Evolutionary conservation across 2,888 invertebrate genomes (phyloP).

Genomic region (Callimorpha dominula): DNA sequence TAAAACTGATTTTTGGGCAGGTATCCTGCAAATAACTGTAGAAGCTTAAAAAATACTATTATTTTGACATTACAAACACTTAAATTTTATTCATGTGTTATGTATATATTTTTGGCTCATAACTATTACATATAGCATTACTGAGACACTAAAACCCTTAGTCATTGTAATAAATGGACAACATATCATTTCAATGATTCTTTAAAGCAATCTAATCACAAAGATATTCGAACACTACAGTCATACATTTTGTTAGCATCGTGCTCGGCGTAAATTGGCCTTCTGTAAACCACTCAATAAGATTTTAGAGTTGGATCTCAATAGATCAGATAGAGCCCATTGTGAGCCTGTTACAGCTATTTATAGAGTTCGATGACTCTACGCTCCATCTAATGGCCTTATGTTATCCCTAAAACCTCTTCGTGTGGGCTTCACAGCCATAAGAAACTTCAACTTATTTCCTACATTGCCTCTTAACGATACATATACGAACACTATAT

Average conservation of each 20-base stretch:
- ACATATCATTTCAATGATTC: slow-evolving; percentile 8
- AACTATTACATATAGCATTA: background rate
- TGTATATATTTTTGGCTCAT: background rate
- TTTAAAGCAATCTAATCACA: slow-evolving; percentile 43
- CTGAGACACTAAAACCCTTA: background rate
- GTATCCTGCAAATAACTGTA: no score
- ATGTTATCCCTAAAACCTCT: slow-evolving; percentile 50
- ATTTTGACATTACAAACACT: no score
- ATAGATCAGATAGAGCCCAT: slow-evolving; percentile 71
- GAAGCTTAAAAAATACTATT: no score
- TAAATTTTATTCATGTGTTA: no score
- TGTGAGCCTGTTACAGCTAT: slow-evolving; percentile 67
- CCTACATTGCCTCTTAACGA: background rate
- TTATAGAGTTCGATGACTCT: slow-evolving; percentile 73
- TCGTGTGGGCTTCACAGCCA: slow-evolving; percentile 23
- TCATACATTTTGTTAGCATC: slow-evolving; percentile 49
- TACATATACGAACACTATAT: no score
- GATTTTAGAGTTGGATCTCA: slow-evolving; percentile 62
- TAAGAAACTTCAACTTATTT: background rate
- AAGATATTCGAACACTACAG: slow-evolving; percentile 47
- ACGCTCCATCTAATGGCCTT: slow-evolving; percentile 58
- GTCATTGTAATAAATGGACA: slow-evolving; percentile 19
- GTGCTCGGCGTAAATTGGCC: slow-evolving; percentile 64
- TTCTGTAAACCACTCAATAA: slow-evolving; percentile 61
- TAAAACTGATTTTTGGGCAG: no score